Percentiles rank a stretch among this genome's conserved stretches.
Conservation (phyloP, 2,888 invertebrate genomes). For the Acanthacorydalis orientalis region DNA sequence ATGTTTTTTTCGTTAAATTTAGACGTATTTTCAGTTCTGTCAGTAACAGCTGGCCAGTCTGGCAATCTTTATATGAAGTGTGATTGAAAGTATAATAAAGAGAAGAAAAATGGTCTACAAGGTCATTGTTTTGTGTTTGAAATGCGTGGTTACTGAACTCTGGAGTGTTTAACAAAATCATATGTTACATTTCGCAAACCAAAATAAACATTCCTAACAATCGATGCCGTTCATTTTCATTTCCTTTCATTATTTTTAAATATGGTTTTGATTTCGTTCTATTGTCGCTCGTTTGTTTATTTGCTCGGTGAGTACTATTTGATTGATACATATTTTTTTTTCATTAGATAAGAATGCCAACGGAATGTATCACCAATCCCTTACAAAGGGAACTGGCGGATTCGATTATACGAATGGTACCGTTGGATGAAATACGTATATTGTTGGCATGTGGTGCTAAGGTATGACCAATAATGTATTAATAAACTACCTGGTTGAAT, state of each 20-base stretch:
- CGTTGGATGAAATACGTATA: constrained; percentile 73
- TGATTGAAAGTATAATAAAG: too few relatives aligned
- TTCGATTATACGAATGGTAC: constrained; percentile 74
- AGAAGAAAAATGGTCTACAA: too few relatives aligned
- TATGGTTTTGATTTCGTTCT: not conserved
- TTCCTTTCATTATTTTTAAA: not conserved
- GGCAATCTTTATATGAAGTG: too few relatives aligned
- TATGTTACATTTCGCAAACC: too few relatives aligned
- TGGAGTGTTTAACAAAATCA: too few relatives aligned
- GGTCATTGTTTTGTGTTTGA: too few relatives aligned
- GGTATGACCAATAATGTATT: constrained; percentile 21
- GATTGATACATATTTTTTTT: not conserved
- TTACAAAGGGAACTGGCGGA: constrained; percentile 77
- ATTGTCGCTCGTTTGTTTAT: not conserved
- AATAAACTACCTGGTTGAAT: too few relatives aligned
- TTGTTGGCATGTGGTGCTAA: constrained; percentile 75
- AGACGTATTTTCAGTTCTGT: too few relatives aligned
- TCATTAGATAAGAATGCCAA: constrained; percentile 36
- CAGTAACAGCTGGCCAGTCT: too few relatives aligned
- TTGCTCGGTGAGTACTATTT: not conserved
- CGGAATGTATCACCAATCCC: constrained; percentile 56
- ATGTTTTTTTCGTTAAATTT: too few relatives aligned
- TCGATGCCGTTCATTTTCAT: not conserved
- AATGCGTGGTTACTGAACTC: too few relatives aligned
- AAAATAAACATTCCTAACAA: too few relatives aligned